Evolutionary conservation across 2,113 vertebrate species (phyloP).

Genomic region (Rynchops niger): DNA sequence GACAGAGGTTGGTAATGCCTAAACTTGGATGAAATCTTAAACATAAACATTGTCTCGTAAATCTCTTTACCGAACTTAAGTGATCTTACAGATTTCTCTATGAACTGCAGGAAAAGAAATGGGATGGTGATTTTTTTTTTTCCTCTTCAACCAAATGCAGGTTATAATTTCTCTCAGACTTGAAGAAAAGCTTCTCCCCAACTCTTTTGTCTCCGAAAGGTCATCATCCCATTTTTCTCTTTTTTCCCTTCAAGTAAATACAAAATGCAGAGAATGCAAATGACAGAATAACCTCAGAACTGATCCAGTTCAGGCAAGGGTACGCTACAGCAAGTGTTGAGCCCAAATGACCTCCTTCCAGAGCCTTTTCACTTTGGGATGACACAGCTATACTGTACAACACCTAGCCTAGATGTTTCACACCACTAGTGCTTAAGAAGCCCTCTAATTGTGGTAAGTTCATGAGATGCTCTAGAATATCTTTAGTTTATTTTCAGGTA

Average conservation of each 20-base stretch:
- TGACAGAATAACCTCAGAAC: not conserved
- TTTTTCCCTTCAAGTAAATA: not conserved
- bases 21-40: constrained; percentile 7
- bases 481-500: not conserved
- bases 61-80: not conserved
- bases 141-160: not conserved
- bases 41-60: not conserved
- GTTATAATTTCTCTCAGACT: not conserved
- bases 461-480: not conserved
- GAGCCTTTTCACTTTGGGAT: not conserved
- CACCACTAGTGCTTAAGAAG: not conserved
- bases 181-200: not conserved
- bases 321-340: not conserved
- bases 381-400: not conserved
- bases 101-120: not conserved
- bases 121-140: not conserved
- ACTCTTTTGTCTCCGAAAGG: not conserved
- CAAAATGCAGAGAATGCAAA: not conserved
- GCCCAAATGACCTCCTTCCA: not conserved
- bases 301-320: not conserved
- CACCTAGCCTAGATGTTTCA: not conserved
- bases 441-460: not conserved
- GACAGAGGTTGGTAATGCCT: not conserved
- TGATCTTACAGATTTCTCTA: not conserved
- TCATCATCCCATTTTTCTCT: not conserved